These are phyloP conservation scores for Botia almorhae DNA, from an alignment of 2,797 vertebrate genomes.

Conservation along the genomic window DNA sequence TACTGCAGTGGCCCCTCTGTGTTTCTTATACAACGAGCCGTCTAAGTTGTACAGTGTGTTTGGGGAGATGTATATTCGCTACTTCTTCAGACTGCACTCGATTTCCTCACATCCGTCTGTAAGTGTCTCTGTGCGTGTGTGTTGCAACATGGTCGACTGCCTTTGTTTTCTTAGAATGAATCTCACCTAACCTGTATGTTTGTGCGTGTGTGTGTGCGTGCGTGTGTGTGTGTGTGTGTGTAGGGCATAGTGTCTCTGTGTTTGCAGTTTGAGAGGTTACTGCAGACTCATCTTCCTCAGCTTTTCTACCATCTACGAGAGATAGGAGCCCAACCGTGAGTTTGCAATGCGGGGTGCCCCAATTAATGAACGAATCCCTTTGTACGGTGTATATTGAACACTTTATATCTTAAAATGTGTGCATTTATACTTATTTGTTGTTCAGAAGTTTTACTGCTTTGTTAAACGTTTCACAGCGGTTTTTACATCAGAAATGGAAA, in stretches of 20 bases:
- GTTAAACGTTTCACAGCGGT: not conserved
- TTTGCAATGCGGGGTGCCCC: constrained; percentile 51
- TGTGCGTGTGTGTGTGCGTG: not conserved
- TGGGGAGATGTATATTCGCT: constrained; percentile 96
- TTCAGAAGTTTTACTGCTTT: too few species aligned
- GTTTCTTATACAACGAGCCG: constrained; percentile 98
- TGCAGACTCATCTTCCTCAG: constrained; percentile 93
- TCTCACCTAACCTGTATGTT: not conserved
- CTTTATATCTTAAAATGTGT: not conserved
- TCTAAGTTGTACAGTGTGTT: constrained; percentile 95
- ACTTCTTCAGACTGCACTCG: constrained; percentile 97
- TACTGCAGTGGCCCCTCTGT: constrained; percentile 91
- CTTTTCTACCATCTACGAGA: constrained; percentile 96
- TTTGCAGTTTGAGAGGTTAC: constrained; percentile 94
- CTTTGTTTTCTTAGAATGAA: not conserved
- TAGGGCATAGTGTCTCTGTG: constrained; percentile 96
- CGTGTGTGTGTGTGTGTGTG: constrained; percentile 44
- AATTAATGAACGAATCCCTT: not conserved
- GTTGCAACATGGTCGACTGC: constrained; percentile 11
- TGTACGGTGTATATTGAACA: not conserved
- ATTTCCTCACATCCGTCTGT: constrained; percentile 96
- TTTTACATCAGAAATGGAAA: not conserved
- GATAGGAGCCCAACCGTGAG: constrained; percentile 97
- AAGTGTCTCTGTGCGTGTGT: constrained; percentile 67
- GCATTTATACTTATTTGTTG: not conserved